Base-by-base conservation (phyloP, 2,113 vertebrate species). In the Beaufortia kweichowensis region DNA sequence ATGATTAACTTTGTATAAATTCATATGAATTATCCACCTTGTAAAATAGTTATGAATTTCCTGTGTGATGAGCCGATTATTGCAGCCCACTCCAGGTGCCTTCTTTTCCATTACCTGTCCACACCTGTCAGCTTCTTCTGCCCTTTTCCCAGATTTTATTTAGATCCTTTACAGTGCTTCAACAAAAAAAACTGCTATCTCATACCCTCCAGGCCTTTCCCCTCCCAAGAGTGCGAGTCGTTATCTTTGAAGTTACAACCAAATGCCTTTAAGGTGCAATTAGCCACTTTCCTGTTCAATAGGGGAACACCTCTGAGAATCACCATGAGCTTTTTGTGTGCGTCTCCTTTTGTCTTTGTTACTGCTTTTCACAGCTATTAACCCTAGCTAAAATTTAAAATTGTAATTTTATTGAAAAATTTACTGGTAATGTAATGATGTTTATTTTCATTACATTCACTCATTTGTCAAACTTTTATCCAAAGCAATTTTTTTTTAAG, bases 1-100 rank as follows among this genome's bases (percentile, higher is more conserved):
- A n/a, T n/a, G n/a, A n/a, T n/a, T n/a, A n/a, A n/a, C n/a, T n/a
- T n/a, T n/a, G n/a, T n/a, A n/a, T n/a, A n/a, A n/a, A n/a, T n/a
- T n/a, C n/a, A n/a, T n/a, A n/a, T n/a, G n/a, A n/a, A n/a, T n/a
- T n/a, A n/a, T n/a, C n/a, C n/a, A n/a, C n/a, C n/a, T n/a, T n/a
- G n/a, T n/a, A n/a, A n/a, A n/a, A n/a, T n/a, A n/a, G n/a, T n/a
- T n/a, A n/a, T n/a, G n/a, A n/a, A n/a, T n/a, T n/a, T n/a, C n/a
- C n/a, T n/a, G n/a, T n/a, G n/a, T n/a, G n/a, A n/a, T n/a, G n/a
- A n/a, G n/a, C n/a, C n/a, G n/a, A n/a, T n/a, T n/a, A n/a, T n/a
- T n/a, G 77, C 76, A 80, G 79, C 60, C 35, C 5, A 75, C 76
- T 79, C 87, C 90, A 91, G 89, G 87, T 91, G 89, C 79, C 90